A percentile compares a stretch with the other conserved stretches of the same genome.
Evolutionary conservation across 92 coral and sea anemone species (phyloP).

Genomic region (Virgularia gustaviana): DNA sequence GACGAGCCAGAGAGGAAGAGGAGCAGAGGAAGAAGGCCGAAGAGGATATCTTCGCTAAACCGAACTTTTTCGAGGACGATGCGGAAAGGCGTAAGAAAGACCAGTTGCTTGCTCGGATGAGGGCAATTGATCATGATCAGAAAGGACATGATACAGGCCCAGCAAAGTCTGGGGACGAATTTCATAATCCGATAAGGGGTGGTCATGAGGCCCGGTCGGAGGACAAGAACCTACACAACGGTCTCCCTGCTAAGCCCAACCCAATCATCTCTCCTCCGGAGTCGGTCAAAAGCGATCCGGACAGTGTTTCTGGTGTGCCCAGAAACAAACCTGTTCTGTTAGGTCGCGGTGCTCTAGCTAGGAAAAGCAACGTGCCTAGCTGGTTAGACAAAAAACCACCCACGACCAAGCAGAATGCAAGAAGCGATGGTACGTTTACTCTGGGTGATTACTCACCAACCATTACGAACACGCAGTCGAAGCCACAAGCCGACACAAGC

Average conservation of each 20-base stretch:
- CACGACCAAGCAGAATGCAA: slow-evolving; percentile 45
- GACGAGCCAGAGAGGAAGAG: slow-evolving; percentile 54
- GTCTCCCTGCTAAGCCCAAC: slow-evolving; percentile 65
- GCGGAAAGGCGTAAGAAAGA: slow-evolving; percentile 80
- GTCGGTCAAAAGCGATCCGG: slow-evolving; percentile 33
- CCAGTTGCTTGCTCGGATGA: slow-evolving; percentile 65
- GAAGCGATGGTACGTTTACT: slow-evolving; percentile 55
- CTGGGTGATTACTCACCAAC: slow-evolving; percentile 84
- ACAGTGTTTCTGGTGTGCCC: slow-evolving; percentile 13
- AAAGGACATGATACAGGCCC: slow-evolving; percentile 52
- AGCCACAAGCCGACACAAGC: slow-evolving; percentile 23
- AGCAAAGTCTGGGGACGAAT: slow-evolving; percentile 56
- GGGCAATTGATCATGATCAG: slow-evolving; percentile 35
- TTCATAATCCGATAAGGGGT: too few relatives aligned
- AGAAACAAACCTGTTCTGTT: slow-evolving; percentile 8
- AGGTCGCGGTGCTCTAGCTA: slow-evolving; percentile 22
- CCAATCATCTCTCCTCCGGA: neutral
- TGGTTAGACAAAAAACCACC: slow-evolving; percentile 46
- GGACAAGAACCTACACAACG: slow-evolving; percentile 85
- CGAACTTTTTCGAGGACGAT: slow-evolving; percentile 66
- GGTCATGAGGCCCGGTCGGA: slow-evolving; percentile 76
- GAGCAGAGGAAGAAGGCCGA: slow-evolving; percentile 50
- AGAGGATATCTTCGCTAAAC: slow-evolving; percentile 53
- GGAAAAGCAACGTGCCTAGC: slow-evolving; percentile 3
- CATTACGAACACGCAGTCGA: slow-evolving; percentile 24